Base-by-base conservation (phyloP, 2,888 invertebrate genomes). In the Caenorhabditis imperialis region DNA sequence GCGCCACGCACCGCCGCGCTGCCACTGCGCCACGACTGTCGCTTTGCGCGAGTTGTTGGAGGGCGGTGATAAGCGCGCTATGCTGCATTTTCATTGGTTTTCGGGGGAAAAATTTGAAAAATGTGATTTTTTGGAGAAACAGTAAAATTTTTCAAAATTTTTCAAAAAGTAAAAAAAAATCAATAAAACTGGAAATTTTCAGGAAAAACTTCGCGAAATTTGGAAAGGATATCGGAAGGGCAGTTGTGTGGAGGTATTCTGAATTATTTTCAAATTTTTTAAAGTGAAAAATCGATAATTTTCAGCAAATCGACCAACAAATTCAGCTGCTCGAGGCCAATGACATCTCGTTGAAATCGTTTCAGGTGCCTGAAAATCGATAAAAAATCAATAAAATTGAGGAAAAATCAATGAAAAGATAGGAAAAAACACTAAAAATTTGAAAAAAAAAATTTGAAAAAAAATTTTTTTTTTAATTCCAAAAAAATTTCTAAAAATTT, bases 301-400 rank as follows among this genome's bases (percentile, higher is more conserved):
- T 63, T 18, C 35, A 72, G 61, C 62, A 73, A 62, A 70, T 79
- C 22, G 79, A 79, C 16, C 33, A 48, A 27, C 79, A 79, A 47
- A 55, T 79, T 48, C 54, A 67, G 38, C 61, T 79, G 23, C 54
- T 79, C 3, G 72, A 75, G 25, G 48, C 62, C 10, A 72, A 79
- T 53, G 73, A 69, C 22, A 79, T 79, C 14, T 75, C 75, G 0
- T 55, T 78, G 50, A 58, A 55, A 22, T 78, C 78, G 2, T 78
- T 78, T 44, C 78, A 77, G 54, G 61, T 70, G 4, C 48, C 14
- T 42, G 16, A 48, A 16, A 1, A 18, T 51, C 30, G 18, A 5
- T 20, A 14, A 8, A 14, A 48, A 1, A 20, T 45, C 25, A 45
- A 6, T 5, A 10, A 12, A 18, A 18, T 20, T 3, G 14, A 45